Evolutionary conservation across 2,888 invertebrate species (phyloP).

Genomic region (Amphipyra berbera): DNA sequence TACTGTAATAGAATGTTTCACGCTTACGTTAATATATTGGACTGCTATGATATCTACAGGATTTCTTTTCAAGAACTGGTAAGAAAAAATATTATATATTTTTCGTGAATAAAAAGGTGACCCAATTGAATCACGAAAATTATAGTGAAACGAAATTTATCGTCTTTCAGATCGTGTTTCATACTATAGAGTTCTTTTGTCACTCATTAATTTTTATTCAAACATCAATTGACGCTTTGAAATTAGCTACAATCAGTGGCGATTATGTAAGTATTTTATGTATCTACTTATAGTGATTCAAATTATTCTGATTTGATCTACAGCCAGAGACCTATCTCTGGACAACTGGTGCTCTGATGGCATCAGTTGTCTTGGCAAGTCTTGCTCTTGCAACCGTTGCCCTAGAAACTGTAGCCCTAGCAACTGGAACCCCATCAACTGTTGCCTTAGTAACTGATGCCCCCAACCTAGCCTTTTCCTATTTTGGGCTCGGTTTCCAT

Average conservation of each 20-base stretch:
- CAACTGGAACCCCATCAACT: too few relatives aligned
- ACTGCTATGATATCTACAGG: constrained; percentile 18
- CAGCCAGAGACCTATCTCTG: too few relatives aligned
- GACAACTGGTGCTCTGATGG: not conserved
- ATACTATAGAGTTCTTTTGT: not conserved
- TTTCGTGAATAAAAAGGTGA: not conserved
- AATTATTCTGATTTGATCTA: too few relatives aligned
- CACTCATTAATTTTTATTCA: not conserved
- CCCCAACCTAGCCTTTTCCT: too few relatives aligned
- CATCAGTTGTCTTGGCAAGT: too few relatives aligned
- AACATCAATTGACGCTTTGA: not conserved
- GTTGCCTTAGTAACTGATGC: too few relatives aligned
- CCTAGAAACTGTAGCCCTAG: too few relatives aligned
- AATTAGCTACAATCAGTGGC: not conserved
- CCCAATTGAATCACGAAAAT: not conserved
- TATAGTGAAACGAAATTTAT: too few relatives aligned
- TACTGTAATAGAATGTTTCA: constrained; percentile 13
- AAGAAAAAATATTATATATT: not conserved
- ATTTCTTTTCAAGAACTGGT: constrained; percentile 7
- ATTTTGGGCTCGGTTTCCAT: too few relatives aligned
- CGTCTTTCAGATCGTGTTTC: constrained; percentile 1
- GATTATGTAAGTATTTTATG: not conserved
- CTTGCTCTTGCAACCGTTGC: too few relatives aligned
- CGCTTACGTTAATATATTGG: constrained; percentile 12
- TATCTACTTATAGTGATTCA: too few relatives aligned